These are phyloP conservation scores for Diabrotica virgifera DNA, from an alignment of 1,140 invertebrate species.

Conservation along the genomic window DNA sequence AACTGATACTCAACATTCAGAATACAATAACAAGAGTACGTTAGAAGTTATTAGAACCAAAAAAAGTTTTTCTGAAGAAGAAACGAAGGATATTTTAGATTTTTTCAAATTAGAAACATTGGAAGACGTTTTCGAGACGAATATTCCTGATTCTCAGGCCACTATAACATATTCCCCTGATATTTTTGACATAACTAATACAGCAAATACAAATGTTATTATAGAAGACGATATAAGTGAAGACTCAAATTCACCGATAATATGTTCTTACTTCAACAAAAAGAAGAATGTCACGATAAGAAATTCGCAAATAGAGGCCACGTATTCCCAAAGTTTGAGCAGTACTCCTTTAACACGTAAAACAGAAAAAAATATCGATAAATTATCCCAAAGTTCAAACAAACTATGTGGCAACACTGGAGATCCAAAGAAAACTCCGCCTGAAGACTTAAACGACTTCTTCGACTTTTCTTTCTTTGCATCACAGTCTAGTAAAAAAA, in stretches of 20 bases:
- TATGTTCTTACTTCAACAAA: background rate
- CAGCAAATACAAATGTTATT: too few relatives aligned
- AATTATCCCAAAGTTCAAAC: background rate
- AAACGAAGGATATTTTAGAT: constrained; percentile 1
- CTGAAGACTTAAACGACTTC: constrained; percentile 23
- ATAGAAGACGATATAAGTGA: background rate
- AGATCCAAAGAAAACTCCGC: background rate
- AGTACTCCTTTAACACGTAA: background rate
- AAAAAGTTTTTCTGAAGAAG: background rate
- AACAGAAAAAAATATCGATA: background rate
- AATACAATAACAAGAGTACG: background rate
- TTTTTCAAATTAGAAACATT: constrained; percentile 16
- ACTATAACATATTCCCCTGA: constrained; percentile 32
- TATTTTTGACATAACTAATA: background rate
- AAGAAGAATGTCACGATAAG: background rate
- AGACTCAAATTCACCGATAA: background rate
- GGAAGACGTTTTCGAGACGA: background rate
- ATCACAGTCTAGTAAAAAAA: background rate
- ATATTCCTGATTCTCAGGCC: constrained; percentile 21
- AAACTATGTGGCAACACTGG: background rate
- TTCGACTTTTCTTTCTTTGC: constrained; percentile 39
- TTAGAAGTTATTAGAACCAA: constrained; percentile 4
- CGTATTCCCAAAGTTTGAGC: background rate
- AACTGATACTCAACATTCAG: background rate
- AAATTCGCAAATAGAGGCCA: background rate